Conservation (phyloP, 2,888 invertebrate genomes). For the Drosophila rubida region DNA sequence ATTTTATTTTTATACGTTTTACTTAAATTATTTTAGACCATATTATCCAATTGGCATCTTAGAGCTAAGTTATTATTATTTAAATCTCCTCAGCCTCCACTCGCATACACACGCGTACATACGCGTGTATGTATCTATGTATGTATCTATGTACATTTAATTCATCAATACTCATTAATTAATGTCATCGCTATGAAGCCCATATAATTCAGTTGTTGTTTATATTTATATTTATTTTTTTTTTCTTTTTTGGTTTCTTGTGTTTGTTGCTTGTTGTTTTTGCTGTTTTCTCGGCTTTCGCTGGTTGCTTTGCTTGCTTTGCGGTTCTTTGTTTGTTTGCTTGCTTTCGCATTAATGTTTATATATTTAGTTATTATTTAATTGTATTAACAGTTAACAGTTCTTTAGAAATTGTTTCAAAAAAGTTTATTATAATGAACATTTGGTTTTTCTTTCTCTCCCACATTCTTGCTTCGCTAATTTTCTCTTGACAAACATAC, state of each 20-base stretch:
- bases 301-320: constrained; percentile 10
- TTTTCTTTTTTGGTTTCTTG: constrained; percentile 1
- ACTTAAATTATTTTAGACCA: constrained; percentile 66
- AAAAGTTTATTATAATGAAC: constrained; percentile 65
- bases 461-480: constrained; percentile 50
- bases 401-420: constrained; percentile 70
- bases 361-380: constrained; percentile 33
- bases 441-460: constrained; percentile 34
- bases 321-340: neutral
- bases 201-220: constrained; percentile 38
- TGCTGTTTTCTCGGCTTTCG: constrained; percentile 10
- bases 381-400: constrained; percentile 67
- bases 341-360: constrained; percentile 3
- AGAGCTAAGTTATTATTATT: constrained; percentile 43
- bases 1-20: constrained; percentile 40
- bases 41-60: constrained; percentile 67
- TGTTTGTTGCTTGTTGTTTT: too few relatives aligned
- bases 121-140: constrained; percentile 3
- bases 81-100: constrained; percentile 54
- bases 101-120: constrained; percentile 39
- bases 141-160: constrained; percentile 42
- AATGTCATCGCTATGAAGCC: constrained; percentile 45
- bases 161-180: constrained; percentile 18
- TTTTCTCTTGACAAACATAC: constrained; percentile 59
- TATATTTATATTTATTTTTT: constrained; percentile 1